These are phyloP conservation scores for Pangasius sanitwongsei DNA, from an alignment of 2,797 vertebrate species.

Conservation along the genomic window DNA sequence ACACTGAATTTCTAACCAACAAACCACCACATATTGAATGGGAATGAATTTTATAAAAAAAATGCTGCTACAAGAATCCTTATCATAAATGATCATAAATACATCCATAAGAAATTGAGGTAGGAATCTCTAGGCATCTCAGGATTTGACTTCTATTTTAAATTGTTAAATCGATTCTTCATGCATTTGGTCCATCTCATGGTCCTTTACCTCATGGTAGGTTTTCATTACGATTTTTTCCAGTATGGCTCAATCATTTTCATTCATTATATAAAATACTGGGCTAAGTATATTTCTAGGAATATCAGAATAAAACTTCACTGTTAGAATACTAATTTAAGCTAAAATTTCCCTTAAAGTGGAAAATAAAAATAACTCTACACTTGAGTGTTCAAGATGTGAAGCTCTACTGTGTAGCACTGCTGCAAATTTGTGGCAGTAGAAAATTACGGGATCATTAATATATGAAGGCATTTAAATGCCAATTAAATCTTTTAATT, in stretches of 20 bases:
- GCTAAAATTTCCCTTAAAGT: neutral
- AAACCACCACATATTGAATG: neutral
- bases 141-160: neutral
- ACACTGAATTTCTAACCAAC: neutral
- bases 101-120: neutral
- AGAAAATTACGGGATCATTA: neutral
- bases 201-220: neutral
- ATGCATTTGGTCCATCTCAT: neutral
- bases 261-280: neutral
- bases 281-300: neutral
- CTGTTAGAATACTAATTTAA: neutral
- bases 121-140: neutral
- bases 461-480: neutral
- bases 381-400: neutral
- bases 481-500: neutral
- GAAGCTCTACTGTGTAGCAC: neutral
- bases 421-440: neutral
- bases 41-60: too few species aligned
- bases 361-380: too few species aligned
- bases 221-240: neutral
- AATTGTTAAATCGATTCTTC: neutral
- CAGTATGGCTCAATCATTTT: neutral
- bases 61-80: neutral
- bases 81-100: neutral
- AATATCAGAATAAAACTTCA: neutral